Evolutionary conservation across 2,113 vertebrate genomes (phyloP), one percentile per base, ranked within the genome.

Genomic region (Rhineura floridana): DNA sequence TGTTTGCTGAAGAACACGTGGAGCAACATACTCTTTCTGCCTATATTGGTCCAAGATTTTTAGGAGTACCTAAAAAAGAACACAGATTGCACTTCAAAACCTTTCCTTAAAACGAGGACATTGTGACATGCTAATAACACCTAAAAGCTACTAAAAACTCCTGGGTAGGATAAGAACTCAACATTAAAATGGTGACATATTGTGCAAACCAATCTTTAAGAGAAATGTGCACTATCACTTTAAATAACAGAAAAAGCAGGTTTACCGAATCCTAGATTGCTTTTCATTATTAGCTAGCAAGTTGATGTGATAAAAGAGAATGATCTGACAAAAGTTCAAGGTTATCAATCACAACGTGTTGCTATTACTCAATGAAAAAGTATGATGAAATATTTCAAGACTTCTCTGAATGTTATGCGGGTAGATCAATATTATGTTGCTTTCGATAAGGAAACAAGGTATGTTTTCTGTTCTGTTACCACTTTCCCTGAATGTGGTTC

Each of bases 11-110:
- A 99, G 97, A 90, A 99, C 98, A 6, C 98, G 98, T 28, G 98
- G 98, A 0, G 98, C 97, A 25, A 99, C 95, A 0, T 99, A 99
- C 79, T 98, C 98, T 92, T 98, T 98, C 94, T 98, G 98, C 28
- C 98, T 94, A 93, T 99, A 97, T 65, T 99, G 98, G 69, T 98
- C 98, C 91, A 99, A 96, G 93, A 99, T 98, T 94, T 98, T 98
- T 92, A 99, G 95, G 44, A 99, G 95, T 65, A 99, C 98, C 98
- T 99, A 83, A 33, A 88, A 88, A 89, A 77, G 6, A 67, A 48
- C 30, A 48, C 46, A 50, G 19, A 50, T 23, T 46, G 42, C 4
- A n/a, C 48, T 50, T 44, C 4, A 63, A 23, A 77, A 63, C 23
- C 2, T 25, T 25, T 78, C 15, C 28, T 85, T 76, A 46, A 62